phyloP scores from a whole-genome alignment of 2,797 vertebrate genomes.

The Coilia nasus region DNA sequence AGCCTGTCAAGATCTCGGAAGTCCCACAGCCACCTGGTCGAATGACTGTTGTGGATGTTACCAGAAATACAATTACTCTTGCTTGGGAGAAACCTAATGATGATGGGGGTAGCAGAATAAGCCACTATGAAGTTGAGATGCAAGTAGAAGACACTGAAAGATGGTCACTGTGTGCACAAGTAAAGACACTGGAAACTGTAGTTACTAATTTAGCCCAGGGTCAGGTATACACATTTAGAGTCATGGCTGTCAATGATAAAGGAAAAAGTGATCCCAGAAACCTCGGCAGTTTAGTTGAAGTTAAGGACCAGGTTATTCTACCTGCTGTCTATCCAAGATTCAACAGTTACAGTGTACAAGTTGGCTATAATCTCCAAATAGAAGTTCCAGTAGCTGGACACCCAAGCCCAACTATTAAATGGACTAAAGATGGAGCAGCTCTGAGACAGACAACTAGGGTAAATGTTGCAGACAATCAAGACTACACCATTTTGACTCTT shows the following conservation, averaged over 20 bases:
- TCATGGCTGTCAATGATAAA: conserved; percentile 94
- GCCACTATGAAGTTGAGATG: conserved; percentile 93
- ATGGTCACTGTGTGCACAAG: conserved; percentile 90
- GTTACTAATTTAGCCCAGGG: conserved; percentile 89
- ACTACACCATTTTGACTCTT: conserved; percentile 83
- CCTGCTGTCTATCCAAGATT: conserved; percentile 87
- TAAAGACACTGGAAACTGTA: conserved; percentile 87
- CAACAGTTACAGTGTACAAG: conserved; percentile 89
- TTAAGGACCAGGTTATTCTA: conserved; percentile 93
- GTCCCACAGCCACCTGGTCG: conserved; percentile 97
- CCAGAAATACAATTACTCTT: conserved; percentile 87
- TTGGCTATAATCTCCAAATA: conserved; percentile 93
- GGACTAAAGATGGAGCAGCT: conserved; percentile 89
- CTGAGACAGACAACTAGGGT: conserved; percentile 96
- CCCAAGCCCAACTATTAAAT: conserved; percentile 90
- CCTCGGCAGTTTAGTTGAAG: conserved; percentile 86
- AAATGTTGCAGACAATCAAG: conserved; percentile 83
- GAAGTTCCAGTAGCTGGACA: conserved; percentile 92
- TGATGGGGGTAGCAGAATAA: conserved; percentile 96
- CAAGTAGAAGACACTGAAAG: conserved; percentile 88
- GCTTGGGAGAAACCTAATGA: conserved; percentile 94
- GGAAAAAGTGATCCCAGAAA: conserved; percentile 95
- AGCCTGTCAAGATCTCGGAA: conserved; percentile 95
- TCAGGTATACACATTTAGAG: conserved; percentile 94
- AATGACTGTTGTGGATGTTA: conserved; percentile 92